Evolutionary conservation across 2,113 vertebrate species (phyloP), one percentile per base, ranked within the genome.

Genomic region (Oryzias melastigma): DNA sequence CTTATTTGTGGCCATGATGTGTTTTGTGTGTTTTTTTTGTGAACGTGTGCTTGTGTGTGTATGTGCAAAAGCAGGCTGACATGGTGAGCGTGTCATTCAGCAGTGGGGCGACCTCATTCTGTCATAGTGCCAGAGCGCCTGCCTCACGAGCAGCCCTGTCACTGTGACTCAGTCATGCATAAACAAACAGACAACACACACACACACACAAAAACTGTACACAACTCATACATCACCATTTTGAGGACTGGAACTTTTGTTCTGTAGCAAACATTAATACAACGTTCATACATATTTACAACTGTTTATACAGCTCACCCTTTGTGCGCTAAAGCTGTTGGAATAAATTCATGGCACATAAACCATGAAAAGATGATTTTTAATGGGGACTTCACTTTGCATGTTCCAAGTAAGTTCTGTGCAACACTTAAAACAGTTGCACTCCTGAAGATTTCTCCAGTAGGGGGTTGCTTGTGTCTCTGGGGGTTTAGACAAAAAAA

Each of bases 31-130:
- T 56, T 17, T 22, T 57, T 58, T 52, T 10, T 43, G 25, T 48
- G 56, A 54, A 57, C 35, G 49, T 18, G 35, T 46, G 50, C 13
- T 51, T 45, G 49, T 60, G 58, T 53, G 62, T n/a, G 45, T 46
- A 14, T 52, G 57, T n/a, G 45, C 14, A 0, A 19, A 40, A 48
- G 57, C 57, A 74, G 70, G 49, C 70, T 80, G 81, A 88, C 68
- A 68, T 81, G 53, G 73, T 58, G 75, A 85, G 87, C 62, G 27
- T 88, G 87, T 85, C 83, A 84, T 85, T 84, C 77, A 74, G 82
- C 61, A 80, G 70, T 48, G 57, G 63, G 60, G 61, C 65, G 83
- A 88, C 90, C 90, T 87, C 89, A 91, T 92, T 92, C 90, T 92
- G 91, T 91, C 91, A 90, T 61, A 62, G 77, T 72, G 86, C 77